These are phyloP conservation scores for Neodiprion lecontei DNA, from an alignment of 1,140 invertebrate species.

Conservation along the genomic window DNA sequence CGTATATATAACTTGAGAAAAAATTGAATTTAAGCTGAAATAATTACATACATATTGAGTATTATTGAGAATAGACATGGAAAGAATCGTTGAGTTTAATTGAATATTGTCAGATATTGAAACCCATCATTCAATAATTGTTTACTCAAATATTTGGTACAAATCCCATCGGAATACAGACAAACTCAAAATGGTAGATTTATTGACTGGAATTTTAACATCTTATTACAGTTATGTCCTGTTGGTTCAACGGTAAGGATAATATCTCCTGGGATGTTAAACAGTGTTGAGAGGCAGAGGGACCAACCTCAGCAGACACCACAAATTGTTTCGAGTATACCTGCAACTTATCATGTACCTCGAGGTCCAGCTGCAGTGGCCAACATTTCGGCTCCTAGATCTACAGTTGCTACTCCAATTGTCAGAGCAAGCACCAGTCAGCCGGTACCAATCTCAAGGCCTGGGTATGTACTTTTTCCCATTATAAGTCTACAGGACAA, in stretches of 20 bases:
- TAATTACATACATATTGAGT: no score
- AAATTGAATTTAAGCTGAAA: no score
- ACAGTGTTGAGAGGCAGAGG: conserved; percentile 53
- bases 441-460: conserved; percentile 46
- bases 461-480: conserved; percentile 33
- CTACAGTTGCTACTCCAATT: conserved; percentile 61
- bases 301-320: conserved; percentile 40
- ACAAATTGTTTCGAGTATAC: conserved; percentile 52
- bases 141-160: no score
- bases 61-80: no score
- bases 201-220: not conserved
- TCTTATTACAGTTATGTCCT: conserved; percentile 49
- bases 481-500: no score
- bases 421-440: conserved; percentile 51
- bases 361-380: conserved; percentile 62
- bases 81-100: no score
- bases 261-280: conserved; percentile 54
- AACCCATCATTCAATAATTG: no score
- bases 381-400: conserved; percentile 62
- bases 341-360: conserved; percentile 60
- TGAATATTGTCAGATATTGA: no score
- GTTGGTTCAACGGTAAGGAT: conserved; percentile 55
- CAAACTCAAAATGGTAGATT: no score
- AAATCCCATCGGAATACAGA: no score
- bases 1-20: no score